These are phyloP conservation scores for Drosophila sproati DNA, from an alignment of 1,140 invertebrate genomes.

Conservation along the genomic window DNA sequence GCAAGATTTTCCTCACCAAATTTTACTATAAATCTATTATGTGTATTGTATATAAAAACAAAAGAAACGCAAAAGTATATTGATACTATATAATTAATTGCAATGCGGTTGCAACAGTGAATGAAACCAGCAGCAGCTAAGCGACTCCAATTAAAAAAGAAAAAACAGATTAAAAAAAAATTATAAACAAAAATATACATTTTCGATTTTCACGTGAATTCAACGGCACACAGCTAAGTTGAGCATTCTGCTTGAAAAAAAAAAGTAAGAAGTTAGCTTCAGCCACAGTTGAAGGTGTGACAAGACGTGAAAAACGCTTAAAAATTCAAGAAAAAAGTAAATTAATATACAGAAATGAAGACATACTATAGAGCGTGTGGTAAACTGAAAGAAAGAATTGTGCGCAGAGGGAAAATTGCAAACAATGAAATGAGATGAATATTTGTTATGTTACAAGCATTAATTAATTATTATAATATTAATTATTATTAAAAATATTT, in stretches of 20 bases:
- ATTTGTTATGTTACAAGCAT: conserved; percentile 84
- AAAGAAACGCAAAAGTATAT: conserved; percentile 65
- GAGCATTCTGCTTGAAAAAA: conserved; percentile 25
- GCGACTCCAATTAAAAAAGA: conserved; percentile 38
- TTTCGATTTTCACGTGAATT: conserved; percentile 70
- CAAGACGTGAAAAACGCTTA: conserved; percentile 34
- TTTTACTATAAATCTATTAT: conserved; percentile 81
- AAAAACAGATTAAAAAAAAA: conserved; percentile 48
- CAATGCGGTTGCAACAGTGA: conserved; percentile 47
- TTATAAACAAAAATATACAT: conserved; percentile 50
- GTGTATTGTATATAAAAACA: conserved; percentile 77
- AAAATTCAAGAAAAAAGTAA: conserved; percentile 29
- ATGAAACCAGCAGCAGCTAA: conserved; percentile 31
- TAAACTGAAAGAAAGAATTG: conserved; percentile 49
- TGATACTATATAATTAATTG: conserved; percentile 57
- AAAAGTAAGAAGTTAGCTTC: conserved; percentile 2
- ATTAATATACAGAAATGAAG: conserved; percentile 36
- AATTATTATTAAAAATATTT: conserved; percentile 84
- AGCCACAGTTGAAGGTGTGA: conserved; percentile 7
- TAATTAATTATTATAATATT: conserved; percentile 84
- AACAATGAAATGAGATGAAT: conserved; percentile 71
- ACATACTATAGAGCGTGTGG: conserved; percentile 61
- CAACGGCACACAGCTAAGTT: conserved; percentile 37
- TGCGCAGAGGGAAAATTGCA: conserved; percentile 50
- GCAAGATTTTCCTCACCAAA: conserved; percentile 79